Conservation (phyloP, 2,888 invertebrate species). For the Zele albiditarsus region DNA sequence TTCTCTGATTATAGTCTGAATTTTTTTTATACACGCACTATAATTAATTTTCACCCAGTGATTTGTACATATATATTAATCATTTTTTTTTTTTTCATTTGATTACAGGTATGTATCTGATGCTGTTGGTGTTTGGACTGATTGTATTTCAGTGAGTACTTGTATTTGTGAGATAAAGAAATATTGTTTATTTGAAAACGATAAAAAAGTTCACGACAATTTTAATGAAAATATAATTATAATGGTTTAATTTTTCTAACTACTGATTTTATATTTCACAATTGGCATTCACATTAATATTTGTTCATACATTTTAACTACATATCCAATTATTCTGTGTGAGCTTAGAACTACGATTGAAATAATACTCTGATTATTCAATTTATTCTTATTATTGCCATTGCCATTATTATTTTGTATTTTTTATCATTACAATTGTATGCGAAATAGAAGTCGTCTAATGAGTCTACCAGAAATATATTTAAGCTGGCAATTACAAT, state of each 20-base stretch:
- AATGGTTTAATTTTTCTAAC: too few species aligned
- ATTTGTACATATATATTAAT: constrained; percentile 48
- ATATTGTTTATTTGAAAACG: too few species aligned
- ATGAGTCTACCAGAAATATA: neutral
- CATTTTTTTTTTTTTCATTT: constrained; percentile 40
- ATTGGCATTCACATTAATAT: too few species aligned
- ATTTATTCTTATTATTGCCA: constrained; percentile 32
- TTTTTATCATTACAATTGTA: neutral
- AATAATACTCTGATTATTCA: too few species aligned
- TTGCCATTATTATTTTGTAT: constrained; percentile 8
- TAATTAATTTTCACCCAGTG: neutral
- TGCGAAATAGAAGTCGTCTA: too few species aligned
- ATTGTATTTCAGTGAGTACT: neutral
- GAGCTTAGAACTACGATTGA: too few species aligned
- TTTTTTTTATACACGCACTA: neutral
- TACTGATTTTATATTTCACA: too few species aligned
- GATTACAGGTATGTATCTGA: constrained; percentile 56
- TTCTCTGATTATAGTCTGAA: constrained; percentile 26
- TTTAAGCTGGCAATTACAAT: neutral
- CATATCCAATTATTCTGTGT: too few species aligned
- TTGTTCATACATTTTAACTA: too few species aligned
- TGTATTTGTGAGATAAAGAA: too few species aligned
- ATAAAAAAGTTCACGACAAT: too few species aligned
- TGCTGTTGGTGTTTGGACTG: constrained; percentile 9
- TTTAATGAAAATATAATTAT: constrained; percentile 39